Evolutionary conservation across 2,888 invertebrate genomes (phyloP), one percentile per base, ranked within the genome.

Genomic region (Acanthosepion lycidas): DNA sequence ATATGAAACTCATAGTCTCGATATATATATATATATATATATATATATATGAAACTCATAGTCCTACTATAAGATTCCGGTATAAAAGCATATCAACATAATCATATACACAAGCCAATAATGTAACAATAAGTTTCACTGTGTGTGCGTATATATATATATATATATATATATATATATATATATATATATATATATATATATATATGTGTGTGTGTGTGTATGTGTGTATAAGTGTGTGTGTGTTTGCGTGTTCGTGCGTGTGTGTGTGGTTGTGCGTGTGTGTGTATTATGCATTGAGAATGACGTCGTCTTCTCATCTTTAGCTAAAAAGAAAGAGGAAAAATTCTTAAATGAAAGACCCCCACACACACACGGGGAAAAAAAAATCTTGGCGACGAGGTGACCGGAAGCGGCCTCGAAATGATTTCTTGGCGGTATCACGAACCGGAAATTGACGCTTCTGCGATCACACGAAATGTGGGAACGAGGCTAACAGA

Each of bases 361-460:
- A 20, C 59, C 23, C 6, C 18, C 20, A n/a, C 6, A 78, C 8
- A 28, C 28, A 78, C 8, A 8, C 28, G 28, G n/a, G 0, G 12
- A n/a, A 78, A n/a, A n/a, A 78, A 78, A 15, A 12, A n/a, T 6
- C 12, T 26, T 78, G 33, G 78, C 78, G 78, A n/a, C 78, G 78
- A 78, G 78, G 33, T 78, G 78, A 78, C 33, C 33, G 33, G 33
- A 78, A 78, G 78, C n/a, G 15, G 33, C 33, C 33, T 78, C 78
- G 78, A 78, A 78, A 78, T 78, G 78, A 78, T 78, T 78, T 78
- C 78, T 78, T 78, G n/a, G 78, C 78, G n/a, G 78, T 78, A 78
- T 78, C 78, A 78, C 78, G 78, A 78, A 78, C 78, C 33, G 78
- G 78, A 78, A 78, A 33, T 78, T 78, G 78, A 33, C 78, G 78